phyloP scores from a whole-genome alignment of 2,888 invertebrate genomes.

The Alcis repandata region DNA sequence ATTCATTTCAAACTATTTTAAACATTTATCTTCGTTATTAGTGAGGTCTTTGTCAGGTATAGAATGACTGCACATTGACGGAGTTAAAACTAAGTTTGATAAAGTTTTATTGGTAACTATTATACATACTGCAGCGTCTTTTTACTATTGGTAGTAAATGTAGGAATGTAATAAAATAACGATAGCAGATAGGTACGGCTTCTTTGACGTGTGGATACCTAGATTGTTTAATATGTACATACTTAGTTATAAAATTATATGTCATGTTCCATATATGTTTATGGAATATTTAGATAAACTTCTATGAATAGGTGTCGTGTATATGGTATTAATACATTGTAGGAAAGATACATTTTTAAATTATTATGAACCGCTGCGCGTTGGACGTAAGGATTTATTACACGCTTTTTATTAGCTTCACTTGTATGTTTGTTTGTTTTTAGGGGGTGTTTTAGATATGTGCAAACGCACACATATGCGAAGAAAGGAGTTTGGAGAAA shows the following conservation, averaged over 20 bases:
- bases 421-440: no score
- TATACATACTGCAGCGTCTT: not conserved
- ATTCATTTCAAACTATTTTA: slow-evolving; percentile 3
- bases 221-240: not conserved
- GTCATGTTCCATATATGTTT: not conserved
- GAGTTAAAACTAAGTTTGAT: slow-evolving; percentile 14
- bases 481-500: no score
- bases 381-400: no score
- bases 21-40: slow-evolving; percentile 8
- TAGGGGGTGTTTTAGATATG: no score
- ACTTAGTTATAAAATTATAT: not conserved
- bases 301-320: no score
- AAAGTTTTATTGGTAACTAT: not conserved
- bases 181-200: slow-evolving; percentile 4
- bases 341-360: no score
- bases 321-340: no score
- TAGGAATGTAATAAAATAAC: slow-evolving; percentile 1
- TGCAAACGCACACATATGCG: no score
- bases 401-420: no score
- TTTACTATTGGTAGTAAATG: not conserved
- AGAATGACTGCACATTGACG: slow-evolving; percentile 17
- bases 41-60: slow-evolving; percentile 15
- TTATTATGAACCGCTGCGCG: no score
- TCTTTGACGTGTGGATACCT: not conserved
- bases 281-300: no score